Conservation (phyloP, 1,140 invertebrate species). For the Harlomillsia oculata region DNA sequence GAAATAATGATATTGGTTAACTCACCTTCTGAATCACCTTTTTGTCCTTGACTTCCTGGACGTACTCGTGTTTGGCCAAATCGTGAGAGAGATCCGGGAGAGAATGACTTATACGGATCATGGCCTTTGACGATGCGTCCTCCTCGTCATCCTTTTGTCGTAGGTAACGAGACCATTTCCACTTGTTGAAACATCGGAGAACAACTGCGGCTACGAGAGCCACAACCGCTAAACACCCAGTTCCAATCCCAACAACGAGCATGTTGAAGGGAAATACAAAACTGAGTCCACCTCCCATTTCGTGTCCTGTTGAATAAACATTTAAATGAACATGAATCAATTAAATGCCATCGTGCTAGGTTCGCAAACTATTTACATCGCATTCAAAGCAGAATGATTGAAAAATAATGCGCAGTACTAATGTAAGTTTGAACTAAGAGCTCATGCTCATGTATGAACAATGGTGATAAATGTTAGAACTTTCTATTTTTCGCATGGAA, state of each 20-base stretch:
- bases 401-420: no score
- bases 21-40: slow-evolving; percentile 45
- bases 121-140: slow-evolving; percentile 52
- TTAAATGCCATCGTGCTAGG: no score
- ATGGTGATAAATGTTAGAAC: no score
- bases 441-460: no score
- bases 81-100: slow-evolving; percentile 61
- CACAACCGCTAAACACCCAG: slow-evolving; percentile 7
- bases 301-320: no score
- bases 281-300: not conserved
- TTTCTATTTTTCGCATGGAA: no score
- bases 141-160: slow-evolving; percentile 46
- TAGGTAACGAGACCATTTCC: slow-evolving; percentile 19
- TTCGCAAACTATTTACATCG: no score
- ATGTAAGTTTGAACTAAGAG: no score
- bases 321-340: no score
- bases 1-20: no score
- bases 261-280: no score
- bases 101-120: slow-evolving; percentile 62
- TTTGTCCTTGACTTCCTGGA: slow-evolving; percentile 62
- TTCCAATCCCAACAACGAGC: slow-evolving; percentile 8
- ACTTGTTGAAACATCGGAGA: slow-evolving; percentile 14
- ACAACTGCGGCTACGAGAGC: slow-evolving; percentile 7
- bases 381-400: no score
- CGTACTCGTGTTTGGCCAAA: slow-evolving; percentile 57